Percentiles rank a stretch among this genome's conserved stretches.
These are phyloP conservation scores for Boloria euphrosyne DNA, from an alignment of 2,888 invertebrate species.

Conservation along the genomic window DNA sequence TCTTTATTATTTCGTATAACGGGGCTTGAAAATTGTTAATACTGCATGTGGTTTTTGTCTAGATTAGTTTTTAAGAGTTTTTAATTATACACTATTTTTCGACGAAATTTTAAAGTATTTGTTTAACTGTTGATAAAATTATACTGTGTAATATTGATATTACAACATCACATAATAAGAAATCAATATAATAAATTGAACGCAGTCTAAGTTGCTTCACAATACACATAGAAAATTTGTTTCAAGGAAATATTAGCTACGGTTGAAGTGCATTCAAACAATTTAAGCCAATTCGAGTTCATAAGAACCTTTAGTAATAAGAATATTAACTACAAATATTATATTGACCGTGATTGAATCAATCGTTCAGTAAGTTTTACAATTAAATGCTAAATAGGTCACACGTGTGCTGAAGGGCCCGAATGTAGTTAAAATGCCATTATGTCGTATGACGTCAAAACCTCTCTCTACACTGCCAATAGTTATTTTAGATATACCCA, in stretches of 20 bases:
- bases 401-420: conserved; percentile 59
- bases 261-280: too few species aligned
- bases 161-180: too few species aligned
- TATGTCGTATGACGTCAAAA: conserved; percentile 70
- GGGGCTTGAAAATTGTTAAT: not conserved
- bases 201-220: too few species aligned
- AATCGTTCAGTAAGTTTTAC: conserved; percentile 46
- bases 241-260: too few species aligned
- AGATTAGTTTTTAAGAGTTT: not conserved
- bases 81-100: too few species aligned
- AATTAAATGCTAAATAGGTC: conserved; percentile 44
- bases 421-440: conserved; percentile 54
- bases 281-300: not conserved
- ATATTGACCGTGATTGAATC: conserved; percentile 41
- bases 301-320: not conserved
- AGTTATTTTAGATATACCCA: conserved; percentile 35
- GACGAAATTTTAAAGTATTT: not conserved
- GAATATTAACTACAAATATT: not conserved
- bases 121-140: too few species aligned
- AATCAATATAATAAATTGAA: too few species aligned
- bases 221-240: too few species aligned
- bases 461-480: conserved; percentile 47
- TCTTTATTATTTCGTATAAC: not conserved
- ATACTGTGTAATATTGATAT: too few species aligned
- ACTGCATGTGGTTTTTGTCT: not conserved